Percentiles rank a stretch among this genome's conserved stretches.
Conservation (phyloP, 2,113 vertebrate genomes). For the Stigmatopora nigra region DNA sequence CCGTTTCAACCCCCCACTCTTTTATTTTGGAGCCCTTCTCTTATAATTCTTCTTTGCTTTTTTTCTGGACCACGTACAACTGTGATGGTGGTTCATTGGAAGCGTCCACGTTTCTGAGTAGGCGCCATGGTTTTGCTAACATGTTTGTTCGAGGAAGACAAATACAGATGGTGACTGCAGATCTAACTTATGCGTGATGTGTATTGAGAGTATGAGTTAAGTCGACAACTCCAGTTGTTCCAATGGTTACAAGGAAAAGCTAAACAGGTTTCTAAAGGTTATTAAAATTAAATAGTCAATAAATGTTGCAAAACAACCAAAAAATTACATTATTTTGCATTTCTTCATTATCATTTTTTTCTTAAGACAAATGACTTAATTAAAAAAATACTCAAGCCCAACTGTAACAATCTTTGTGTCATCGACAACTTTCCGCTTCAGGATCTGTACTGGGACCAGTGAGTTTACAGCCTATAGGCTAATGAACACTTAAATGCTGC, state of each 20-base stretch:
- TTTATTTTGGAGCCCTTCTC: constrained; percentile 37
- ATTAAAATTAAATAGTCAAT: no score
- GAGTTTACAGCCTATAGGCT: constrained; percentile 15
- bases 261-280: no score
- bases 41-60: constrained; percentile 36
- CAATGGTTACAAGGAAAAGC: not conserved
- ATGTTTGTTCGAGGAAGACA: not conserved
- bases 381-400: no score
- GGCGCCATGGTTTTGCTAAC: constrained; percentile 11
- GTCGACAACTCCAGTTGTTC: not conserved
- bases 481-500: constrained; percentile 40
- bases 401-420: not conserved
- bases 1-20: constrained; percentile 40
- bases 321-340: no score
- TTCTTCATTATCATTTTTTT: no score
- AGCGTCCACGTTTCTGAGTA: constrained; percentile 12
- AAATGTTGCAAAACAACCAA: no score
- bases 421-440: constrained; percentile 10
- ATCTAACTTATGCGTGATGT: not conserved
- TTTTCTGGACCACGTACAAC: constrained; percentile 23
- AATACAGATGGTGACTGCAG: not conserved
- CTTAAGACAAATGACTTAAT: no score
- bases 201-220: not conserved
- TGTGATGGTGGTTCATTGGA: constrained; percentile 63
- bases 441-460: constrained; percentile 20